Base-by-base conservation (phyloP, 2,797 vertebrate species). In the Pogoniulus pusillus region DNA sequence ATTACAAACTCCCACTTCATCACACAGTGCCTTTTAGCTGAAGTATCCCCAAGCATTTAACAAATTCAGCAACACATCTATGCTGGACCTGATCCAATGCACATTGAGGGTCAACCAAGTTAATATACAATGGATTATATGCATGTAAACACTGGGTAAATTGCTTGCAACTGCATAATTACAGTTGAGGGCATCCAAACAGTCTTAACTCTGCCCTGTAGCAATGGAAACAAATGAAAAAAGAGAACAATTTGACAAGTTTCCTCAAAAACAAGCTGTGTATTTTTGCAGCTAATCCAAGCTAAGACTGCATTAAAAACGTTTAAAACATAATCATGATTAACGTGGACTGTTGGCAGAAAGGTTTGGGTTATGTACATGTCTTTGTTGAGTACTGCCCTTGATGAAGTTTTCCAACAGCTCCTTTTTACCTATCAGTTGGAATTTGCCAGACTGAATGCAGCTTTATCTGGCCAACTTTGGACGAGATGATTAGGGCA, bases 21-120 rank as follows among this genome's bases (percentile, higher is more conserved):
- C 90, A 95, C 89, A 95, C 90, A 78, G 72, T 39, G 93, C 90
- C 85, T 97, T 96, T 95, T 92, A 96, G 93, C 84, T 81, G 87
- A 82, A 96, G 92, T 51, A 85, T 96, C 93, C 95, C 87, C 95
- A 95, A 85, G 79, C 90, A 93, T 91, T 96, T 88, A 63, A 92
- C 82, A 81, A 89, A 95, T 93, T 90, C 78, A 87, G 90, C 96
- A 96, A 76, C 90, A 80, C 84, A 49, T 85, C 74, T 85, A 72
- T 2, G 8, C 62, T 96, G 95, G 95, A 87, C 72, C 47, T 41
- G n/a, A 78, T 92, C 93, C 95, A 96, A 89, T 85, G 78, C 23
- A 0, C 90, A 91, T 92, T 89, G 90, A 75, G 78, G 88, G 88
- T 92, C 92, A 93, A 94, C 82, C 78, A 91, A 89, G 90, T 94